Percentiles rank a stretch among this genome's conserved stretches.
phyloP scores from a whole-genome alignment of 2,888 invertebrate genomes.

The Ophioninae sp. region DNA sequence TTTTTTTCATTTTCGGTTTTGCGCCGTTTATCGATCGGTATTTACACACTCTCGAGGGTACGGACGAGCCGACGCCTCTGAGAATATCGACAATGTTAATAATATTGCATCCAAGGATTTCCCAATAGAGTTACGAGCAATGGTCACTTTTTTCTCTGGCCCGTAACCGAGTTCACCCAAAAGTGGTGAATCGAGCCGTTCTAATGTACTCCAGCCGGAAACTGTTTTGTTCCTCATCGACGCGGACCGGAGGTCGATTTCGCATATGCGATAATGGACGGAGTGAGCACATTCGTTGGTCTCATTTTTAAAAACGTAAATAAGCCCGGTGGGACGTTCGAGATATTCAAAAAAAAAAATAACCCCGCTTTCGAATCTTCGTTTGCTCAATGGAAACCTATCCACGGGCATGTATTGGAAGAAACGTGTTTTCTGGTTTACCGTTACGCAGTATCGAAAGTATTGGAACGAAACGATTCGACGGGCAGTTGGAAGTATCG shows the following conservation, averaged over 20 bases:
- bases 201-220: neutral
- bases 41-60: conserved; percentile 7
- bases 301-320: conserved; percentile 33
- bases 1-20: conserved; percentile 6
- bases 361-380: neutral
- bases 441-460: neutral
- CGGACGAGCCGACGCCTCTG: neutral
- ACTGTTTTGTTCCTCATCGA: neutral
- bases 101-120: neutral
- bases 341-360: neutral
- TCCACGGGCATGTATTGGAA: neutral
- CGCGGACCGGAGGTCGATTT: conserved; percentile 7
- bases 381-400: neutral
- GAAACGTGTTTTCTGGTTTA: neutral
- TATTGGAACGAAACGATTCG: neutral
- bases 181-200: neutral
- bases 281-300: conserved; percentile 65
- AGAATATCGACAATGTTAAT: neutral
- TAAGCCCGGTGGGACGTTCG: conserved; percentile 19
- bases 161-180: neutral
- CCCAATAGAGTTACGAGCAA: neutral
- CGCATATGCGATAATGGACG: conserved; percentile 61
- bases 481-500: neutral
- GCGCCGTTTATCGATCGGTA: neutral
- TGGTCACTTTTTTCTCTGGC: neutral